Conservation (phyloP, 2,888 invertebrate species). For the Sylvicola fuscatus region DNA sequence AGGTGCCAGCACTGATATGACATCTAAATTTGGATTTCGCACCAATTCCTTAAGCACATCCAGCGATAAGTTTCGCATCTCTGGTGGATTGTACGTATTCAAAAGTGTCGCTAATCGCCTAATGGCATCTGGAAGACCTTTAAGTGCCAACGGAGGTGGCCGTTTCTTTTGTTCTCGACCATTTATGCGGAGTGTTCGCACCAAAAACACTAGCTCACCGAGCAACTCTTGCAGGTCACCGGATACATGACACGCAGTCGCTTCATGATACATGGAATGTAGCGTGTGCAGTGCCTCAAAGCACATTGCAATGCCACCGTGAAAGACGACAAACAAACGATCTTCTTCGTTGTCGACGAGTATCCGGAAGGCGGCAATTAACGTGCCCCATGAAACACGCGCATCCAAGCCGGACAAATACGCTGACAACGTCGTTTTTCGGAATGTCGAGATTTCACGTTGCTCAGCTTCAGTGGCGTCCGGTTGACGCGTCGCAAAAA, state of each 20-base stretch:
- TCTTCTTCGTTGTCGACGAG: conserved; percentile 80
- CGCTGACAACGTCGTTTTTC: conserved; percentile 67
- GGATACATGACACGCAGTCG: conserved; percentile 70
- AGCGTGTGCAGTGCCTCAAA: conserved; percentile 69
- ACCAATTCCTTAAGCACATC: conserved; percentile 32
- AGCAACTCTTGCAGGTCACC: conserved; percentile 70
- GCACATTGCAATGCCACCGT: conserved; percentile 54
- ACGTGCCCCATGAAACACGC: conserved; percentile 82
- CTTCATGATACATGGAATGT: conserved; percentile 87
- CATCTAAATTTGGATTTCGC: conserved; percentile 21
- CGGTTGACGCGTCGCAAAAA: conserved; percentile 68
- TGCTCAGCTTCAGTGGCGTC: conserved; percentile 56
- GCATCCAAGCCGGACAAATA: conserved; percentile 79
- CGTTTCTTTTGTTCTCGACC: conserved; percentile 21
- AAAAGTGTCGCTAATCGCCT: conserved; percentile 68
- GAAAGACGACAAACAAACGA: conserved; percentile 71
- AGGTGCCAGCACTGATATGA: conserved; percentile 62
- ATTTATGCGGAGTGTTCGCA: conserved; percentile 44
- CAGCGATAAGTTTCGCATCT: conserved; percentile 58
- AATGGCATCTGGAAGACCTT: conserved; percentile 78
- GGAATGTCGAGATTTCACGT: conserved; percentile 67
- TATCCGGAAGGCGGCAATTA: conserved; percentile 75
- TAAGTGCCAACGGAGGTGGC: conserved; percentile 28
- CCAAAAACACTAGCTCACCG: conserved; percentile 50
- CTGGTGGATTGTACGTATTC: conserved; percentile 74